Evolutionary conservation across 1,140 invertebrate genomes (phyloP).

Genomic region (Caligus rogercresseyi): DNA sequence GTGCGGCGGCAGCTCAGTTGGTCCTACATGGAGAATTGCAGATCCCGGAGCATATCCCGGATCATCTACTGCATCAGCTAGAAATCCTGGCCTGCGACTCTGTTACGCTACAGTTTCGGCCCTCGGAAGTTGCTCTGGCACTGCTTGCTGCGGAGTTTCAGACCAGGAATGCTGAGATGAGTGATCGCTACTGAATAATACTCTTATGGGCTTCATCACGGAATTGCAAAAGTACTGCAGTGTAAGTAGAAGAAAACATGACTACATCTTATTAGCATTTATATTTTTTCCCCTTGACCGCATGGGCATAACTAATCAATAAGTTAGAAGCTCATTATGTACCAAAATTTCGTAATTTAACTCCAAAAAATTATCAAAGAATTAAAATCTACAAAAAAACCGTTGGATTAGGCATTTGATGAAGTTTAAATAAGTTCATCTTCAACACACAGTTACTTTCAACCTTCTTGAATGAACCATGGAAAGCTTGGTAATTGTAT

Average conservation of each 20-base stretch:
- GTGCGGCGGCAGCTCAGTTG: conserved; percentile 34
- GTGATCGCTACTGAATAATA: neutral
- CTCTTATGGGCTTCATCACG: conserved; percentile 16
- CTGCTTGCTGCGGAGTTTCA: conserved; percentile 37
- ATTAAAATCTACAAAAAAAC: no score
- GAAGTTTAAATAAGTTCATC: no score
- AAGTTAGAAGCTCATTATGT: no score
- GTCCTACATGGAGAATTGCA: conserved; percentile 29
- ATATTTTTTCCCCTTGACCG: no score
- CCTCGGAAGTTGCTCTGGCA: conserved; percentile 48
- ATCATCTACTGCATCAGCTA: conserved; percentile 41
- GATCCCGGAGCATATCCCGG: conserved; percentile 28
- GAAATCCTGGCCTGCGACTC: conserved; percentile 51
- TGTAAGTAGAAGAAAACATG: conserved; percentile 30
- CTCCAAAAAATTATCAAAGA: no score
- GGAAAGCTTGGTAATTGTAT: no score
- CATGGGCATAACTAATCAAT: no score
- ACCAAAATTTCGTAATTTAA: no score
- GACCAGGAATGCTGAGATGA: neutral
- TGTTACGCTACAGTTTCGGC: conserved; percentile 42
- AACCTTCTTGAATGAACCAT: no score
- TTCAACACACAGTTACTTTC: no score
- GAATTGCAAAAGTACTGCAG: conserved; percentile 38
- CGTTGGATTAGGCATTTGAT: no score
- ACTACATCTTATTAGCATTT: conserved; percentile 6